Percentiles rank a stretch among this genome's conserved stretches.
These are phyloP conservation scores for Toxotes lorentzi DNA, from an alignment of 2,797 vertebrate species.

Conservation along the genomic window DNA sequence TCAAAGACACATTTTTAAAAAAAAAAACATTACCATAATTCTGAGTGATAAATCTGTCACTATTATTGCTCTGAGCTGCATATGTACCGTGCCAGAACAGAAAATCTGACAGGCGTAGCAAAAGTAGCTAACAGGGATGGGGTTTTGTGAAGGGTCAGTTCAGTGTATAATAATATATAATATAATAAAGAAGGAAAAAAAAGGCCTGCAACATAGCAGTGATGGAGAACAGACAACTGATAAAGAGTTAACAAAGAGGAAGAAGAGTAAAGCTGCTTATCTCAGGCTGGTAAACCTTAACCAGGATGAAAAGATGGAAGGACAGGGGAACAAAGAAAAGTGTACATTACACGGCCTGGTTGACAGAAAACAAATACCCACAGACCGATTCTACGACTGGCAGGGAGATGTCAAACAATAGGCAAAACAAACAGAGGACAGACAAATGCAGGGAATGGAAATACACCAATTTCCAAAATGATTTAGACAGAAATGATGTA, in stretches of 20 bases:
- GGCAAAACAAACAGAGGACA: slow-evolving; percentile 26
- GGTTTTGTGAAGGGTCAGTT: background rate
- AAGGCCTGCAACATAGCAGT: background rate
- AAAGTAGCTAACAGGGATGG: background rate
- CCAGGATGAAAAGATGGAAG: background rate
- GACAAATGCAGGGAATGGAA: slow-evolving; percentile 27
- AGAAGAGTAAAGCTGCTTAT: background rate
- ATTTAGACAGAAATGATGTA: slow-evolving; percentile 29
- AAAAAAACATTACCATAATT: background rate
- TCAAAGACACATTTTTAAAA: background rate
- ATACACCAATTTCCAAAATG: slow-evolving; percentile 30
- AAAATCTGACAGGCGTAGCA: background rate
- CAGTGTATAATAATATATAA: background rate
- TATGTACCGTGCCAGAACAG: background rate
- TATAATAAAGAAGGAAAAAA: background rate
- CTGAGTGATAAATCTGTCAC: background rate
- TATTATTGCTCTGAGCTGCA: slow-evolving; percentile 2
- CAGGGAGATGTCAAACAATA: slow-evolving; percentile 24
- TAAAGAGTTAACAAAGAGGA: background rate
- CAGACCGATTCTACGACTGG: slow-evolving; percentile 12
- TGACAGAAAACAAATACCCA: slow-evolving; percentile 17
- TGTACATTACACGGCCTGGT: background rate
- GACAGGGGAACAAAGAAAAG: slow-evolving; percentile 9
- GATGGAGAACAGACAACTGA: background rate
- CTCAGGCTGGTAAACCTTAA: background rate